These are phyloP conservation scores for Drosophila bunnanda DNA, from an alignment of 2,888 invertebrate genomes.

Conservation along the genomic window DNA sequence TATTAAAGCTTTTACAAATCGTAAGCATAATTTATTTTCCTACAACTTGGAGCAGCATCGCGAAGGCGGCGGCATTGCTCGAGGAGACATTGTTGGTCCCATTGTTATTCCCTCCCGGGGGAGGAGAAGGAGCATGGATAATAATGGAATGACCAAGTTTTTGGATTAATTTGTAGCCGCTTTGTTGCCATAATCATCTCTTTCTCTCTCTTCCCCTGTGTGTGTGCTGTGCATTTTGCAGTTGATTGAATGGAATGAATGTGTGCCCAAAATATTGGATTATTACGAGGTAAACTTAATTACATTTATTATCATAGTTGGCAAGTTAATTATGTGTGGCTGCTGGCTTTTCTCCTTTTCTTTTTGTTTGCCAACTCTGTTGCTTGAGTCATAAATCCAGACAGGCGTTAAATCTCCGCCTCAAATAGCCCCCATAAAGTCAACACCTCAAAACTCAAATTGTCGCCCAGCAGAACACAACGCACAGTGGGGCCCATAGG, in stretches of 20 bases:
- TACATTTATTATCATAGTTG: constrained; percentile 14
- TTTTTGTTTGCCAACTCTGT: constrained; percentile 17
- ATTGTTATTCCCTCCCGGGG: constrained; percentile 10
- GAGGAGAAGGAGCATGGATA: neutral
- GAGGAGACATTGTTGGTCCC: constrained; percentile 35
- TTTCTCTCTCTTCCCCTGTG: neutral
- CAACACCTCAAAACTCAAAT: constrained; percentile 60
- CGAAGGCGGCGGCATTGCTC: constrained; percentile 9
- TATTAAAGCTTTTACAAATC: constrained; percentile 79
- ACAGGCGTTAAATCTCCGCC: constrained; percentile 51
- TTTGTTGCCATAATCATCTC: constrained; percentile 30
- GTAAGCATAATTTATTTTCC: constrained; percentile 77
- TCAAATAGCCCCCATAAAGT: constrained; percentile 66
- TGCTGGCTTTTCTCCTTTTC: constrained; percentile 12
- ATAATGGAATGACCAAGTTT: constrained; percentile 57
- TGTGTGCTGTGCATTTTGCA: constrained; percentile 33
- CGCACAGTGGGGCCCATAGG: constrained; percentile 1
- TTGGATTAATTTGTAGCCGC: constrained; percentile 52
- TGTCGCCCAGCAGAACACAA: constrained; percentile 32
- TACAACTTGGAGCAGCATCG: constrained; percentile 47
- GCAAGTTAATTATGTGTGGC: constrained; percentile 20
- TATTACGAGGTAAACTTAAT: constrained; percentile 36
- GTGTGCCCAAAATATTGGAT: constrained; percentile 31
- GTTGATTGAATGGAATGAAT: constrained; percentile 40
- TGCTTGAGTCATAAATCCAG: constrained; percentile 50